Evolutionary conservation across 2,113 vertebrate genomes (phyloP).

Genomic region (Protomyctophum bolini): DNA sequence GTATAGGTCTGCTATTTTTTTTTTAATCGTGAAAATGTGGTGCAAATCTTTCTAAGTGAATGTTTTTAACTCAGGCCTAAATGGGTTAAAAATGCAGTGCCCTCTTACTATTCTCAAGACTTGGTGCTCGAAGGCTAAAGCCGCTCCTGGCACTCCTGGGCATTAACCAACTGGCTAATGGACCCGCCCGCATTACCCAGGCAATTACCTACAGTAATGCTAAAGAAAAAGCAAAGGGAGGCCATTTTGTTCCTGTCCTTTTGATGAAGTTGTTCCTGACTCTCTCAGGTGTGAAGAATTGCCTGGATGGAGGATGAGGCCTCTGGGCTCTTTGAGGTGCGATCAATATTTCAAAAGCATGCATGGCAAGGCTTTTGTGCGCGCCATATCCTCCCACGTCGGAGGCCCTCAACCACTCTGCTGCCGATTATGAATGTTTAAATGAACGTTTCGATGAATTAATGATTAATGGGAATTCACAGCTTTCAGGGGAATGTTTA

Average conservation of each 20-base stretch:
- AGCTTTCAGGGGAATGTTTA: slow-evolving; percentile 55
- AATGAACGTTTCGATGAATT: slow-evolving; percentile 54
- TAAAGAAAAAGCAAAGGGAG: slow-evolving; percentile 46
- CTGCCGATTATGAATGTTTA: slow-evolving; percentile 64
- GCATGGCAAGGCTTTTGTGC: slow-evolving; percentile 21
- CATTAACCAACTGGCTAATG: slow-evolving; percentile 70
- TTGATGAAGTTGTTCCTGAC: slow-evolving; percentile 47
- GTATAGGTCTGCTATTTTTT: no score
- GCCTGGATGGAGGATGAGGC: slow-evolving; percentile 41
- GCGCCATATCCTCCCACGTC: slow-evolving; percentile 44
- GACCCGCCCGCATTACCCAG: slow-evolving; percentile 45
- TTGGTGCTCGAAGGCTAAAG: slow-evolving; percentile 29
- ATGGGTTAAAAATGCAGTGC: slow-evolving; percentile 68
- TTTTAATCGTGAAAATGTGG: no score
- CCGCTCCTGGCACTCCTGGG: slow-evolving; percentile 43
- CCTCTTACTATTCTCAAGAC: slow-evolving; percentile 28
- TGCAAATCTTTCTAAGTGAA: no score
- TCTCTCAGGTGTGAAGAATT: slow-evolving; percentile 69
- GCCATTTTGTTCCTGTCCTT: slow-evolving; percentile 70
- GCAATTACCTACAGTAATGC: slow-evolving; percentile 54
- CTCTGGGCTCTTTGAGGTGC: slow-evolving; percentile 66
- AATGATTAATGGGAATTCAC: slow-evolving; percentile 64
- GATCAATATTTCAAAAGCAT: slow-evolving; percentile 73
- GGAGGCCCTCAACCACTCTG: slow-evolving; percentile 49
- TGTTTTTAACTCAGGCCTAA: no score